Conservation (phyloP, 2,888 invertebrate species). For the Kuschelorhynchus macadamiae region DNA sequence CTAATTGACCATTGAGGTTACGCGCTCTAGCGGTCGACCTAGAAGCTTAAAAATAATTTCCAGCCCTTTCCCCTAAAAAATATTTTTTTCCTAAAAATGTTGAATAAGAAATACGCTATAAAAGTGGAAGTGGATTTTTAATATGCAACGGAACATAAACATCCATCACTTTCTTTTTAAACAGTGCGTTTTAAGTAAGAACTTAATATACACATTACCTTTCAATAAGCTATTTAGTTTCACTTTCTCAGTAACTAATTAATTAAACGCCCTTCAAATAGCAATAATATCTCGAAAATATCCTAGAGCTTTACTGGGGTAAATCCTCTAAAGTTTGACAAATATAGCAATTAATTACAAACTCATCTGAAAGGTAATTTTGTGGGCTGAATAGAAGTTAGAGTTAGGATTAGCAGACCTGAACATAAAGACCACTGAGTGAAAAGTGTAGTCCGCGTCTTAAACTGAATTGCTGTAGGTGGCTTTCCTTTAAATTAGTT, state of each 20-base stretch:
- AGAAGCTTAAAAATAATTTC: too few relatives aligned
- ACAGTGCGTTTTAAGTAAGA: too few relatives aligned
- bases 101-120: too few relatives aligned
- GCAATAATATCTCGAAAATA: slow-evolving; percentile 8
- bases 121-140: too few relatives aligned
- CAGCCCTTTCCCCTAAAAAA: too few relatives aligned
- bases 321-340: slow-evolving; percentile 24
- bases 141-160: too few relatives aligned
- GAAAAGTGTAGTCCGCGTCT: slow-evolving; percentile 27
- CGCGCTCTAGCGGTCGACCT: too few relatives aligned
- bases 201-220: too few relatives aligned
- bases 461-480: slow-evolving; percentile 20
- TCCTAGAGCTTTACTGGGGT: slow-evolving; percentile 21
- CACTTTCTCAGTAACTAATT: not conserved
- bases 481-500: slow-evolving; percentile 17
- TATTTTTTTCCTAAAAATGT: too few relatives aligned
- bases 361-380: slow-evolving; percentile 32
- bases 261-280: not conserved
- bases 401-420: slow-evolving; percentile 28
- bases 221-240: too few relatives aligned
- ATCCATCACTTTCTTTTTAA: too few relatives aligned
- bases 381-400: slow-evolving; percentile 31
- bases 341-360: slow-evolving; percentile 38
- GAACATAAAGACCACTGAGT: slow-evolving; percentile 28
- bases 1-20: too few relatives aligned